phyloP scores from a whole-genome alignment of 2,888 invertebrate species.

The Tetropium fuscum region DNA sequence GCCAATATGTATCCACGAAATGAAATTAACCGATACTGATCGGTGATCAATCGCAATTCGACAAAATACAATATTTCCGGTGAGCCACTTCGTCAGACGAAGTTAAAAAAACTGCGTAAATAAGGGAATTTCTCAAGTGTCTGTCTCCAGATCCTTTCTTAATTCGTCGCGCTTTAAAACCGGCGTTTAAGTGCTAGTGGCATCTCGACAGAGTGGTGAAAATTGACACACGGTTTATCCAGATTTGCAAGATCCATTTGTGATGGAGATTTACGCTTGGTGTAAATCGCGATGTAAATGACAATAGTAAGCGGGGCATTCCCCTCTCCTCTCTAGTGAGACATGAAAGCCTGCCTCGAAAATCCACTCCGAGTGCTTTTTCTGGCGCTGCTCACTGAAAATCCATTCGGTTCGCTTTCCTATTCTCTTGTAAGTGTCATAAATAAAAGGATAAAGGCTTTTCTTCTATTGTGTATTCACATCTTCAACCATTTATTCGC shows the following conservation, averaged over 20 bases:
- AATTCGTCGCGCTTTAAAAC: too few relatives aligned
- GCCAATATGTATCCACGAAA: too few relatives aligned
- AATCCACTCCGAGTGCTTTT: not conserved
- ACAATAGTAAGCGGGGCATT: not conserved
- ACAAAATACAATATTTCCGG: too few relatives aligned
- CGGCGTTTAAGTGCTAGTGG: slow-evolving; percentile 9
- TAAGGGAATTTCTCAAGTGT: too few relatives aligned
- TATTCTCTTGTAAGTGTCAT: slow-evolving; percentile 20
- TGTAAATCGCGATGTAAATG: slow-evolving; percentile 6
- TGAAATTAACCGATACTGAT: too few relatives aligned
- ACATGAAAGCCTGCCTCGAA: not conserved
- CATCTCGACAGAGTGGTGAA: slow-evolving; percentile 2
- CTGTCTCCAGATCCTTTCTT: too few relatives aligned
- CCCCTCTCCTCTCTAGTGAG: not conserved
- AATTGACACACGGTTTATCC: slow-evolving; percentile 14
- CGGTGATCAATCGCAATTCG: too few relatives aligned
- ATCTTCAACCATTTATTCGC: not conserved
- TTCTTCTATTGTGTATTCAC: slow-evolving; percentile 20
- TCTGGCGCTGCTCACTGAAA: slow-evolving; percentile 1
- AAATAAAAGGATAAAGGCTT: slow-evolving; percentile 16
- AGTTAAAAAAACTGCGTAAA: too few relatives aligned
- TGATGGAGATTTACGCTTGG: not conserved
- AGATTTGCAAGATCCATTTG: slow-evolving; percentile 6
- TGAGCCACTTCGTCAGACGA: too few relatives aligned
- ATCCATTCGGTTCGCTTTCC: slow-evolving; percentile 12